Base-by-base conservation (phyloP, 2,113 vertebrate species). In the Myrmecophaga tridactyla region DNA sequence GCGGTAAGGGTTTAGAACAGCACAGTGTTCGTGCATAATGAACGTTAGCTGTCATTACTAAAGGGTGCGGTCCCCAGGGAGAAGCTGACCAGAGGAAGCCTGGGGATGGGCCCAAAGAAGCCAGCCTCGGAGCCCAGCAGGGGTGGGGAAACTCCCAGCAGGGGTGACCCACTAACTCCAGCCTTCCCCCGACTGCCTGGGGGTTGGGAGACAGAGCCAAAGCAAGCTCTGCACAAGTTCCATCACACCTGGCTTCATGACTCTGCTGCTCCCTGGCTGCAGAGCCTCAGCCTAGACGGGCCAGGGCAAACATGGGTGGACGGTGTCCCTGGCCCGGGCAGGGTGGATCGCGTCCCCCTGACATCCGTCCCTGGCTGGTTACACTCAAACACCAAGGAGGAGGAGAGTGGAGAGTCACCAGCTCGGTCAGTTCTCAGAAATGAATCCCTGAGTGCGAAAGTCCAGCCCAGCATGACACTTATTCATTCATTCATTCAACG, bases 301-400 rank as follows among this genome's bases (percentile, higher is more conserved):
- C 3, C 8, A 18, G 3, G 0, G 41, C 31, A 17, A 17, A 14
- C 63, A 6, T 27, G 43, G 31, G 27, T 1, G 3, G 73, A 39
- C 60, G 60, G 20, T 1, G n/a, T n/a, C n/a, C 5, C 43, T 31
- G 70, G 20, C 14, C 63, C 31, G 27, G 3, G 8, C 21, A 65
- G 27, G 1, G 7, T 29, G 39, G 20, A 6, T 9, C 34, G 39
- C 46, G 9, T 34, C 56, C 63, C 62, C 43, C 65, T 0, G 18
- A 72, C 27, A 70, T 3, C n/a, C 39, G 27, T 21, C 70, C 11
- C 3, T 41, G 48, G 23, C 58, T 46, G 60, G 29, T 67, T 82
- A 67, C 4, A 20, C 23, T 31, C 41, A 58, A 36, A 72, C 43
- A 43, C 60, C 58, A 85, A n/a, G 7, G 2, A 60, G n/a, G 62